Base-by-base conservation (phyloP, 2,888 invertebrate genomes). In the Cerceris rybyensis region DNA sequence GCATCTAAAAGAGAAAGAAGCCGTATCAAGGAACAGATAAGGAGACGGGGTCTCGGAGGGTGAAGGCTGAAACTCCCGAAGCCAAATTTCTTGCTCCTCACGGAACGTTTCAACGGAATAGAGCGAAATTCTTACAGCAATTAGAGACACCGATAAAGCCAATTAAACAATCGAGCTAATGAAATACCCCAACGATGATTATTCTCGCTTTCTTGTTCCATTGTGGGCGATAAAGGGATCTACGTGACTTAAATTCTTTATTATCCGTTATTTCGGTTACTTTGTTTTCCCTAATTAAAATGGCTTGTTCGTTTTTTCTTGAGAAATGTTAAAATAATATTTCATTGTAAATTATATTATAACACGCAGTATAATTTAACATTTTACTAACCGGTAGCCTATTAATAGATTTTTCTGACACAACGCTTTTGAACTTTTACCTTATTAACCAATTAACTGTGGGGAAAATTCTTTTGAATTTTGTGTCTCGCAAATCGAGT, bases 151-250 rank as follows among this genome's bases (percentile, higher is more conserved):
- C 87, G 88, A 89, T 89, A 89, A 89, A 89, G 86, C 88, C 87
- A 89, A 91, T 91, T 91, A 91, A 86, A 87, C 88, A 88, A 89
- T 89, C 82, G 86, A 88, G 87, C 83, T 90, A 89, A 91, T 90
- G 90, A 87, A 89, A 90, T 88, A 85, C 74, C 71, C 78, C 80
- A 67, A 80, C 70, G 73, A 70, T 78, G 42, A 77, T 76, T 75
- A 59, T 39, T 70, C 72, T 73, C 75, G 75, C 75, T 78, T 79
- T 75, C 70, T 72, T 69, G 72, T 74, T 17, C 28, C 46, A 9
- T 14, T 65, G 54, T 42, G 41, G 11, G 16, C 17, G 73, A 78
- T 80, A 70, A 78, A 59, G 54, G 65, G 49, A 55, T 66, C 50
- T 75, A 68, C 70, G 78, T 70, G 74, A 78, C 80, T 78, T 43